Evolutionary conservation across 2,888 invertebrate genomes (phyloP).

Genomic region (Adela reaumurella): DNA sequence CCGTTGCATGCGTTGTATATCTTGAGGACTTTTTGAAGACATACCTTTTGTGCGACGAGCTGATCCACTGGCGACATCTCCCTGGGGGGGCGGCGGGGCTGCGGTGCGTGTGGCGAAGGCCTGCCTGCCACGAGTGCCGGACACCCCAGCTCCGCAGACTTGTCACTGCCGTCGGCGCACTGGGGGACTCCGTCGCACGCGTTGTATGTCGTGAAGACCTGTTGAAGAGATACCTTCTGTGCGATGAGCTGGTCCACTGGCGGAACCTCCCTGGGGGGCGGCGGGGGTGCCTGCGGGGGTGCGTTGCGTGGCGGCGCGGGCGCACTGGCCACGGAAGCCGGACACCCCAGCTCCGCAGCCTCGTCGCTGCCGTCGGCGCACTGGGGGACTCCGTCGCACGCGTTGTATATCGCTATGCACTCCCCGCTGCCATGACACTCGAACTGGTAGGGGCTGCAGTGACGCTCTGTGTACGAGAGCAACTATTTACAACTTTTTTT

Average conservation of each 20-base stretch:
- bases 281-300: slow-evolving; percentile 10
- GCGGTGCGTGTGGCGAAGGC: slow-evolving; percentile 17
- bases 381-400: slow-evolving; percentile 90
- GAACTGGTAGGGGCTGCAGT: slow-evolving; percentile 84
- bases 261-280: slow-evolving; percentile 1
- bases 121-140: slow-evolving; percentile 50
- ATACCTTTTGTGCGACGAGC: too few relatives aligned
- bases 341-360: slow-evolving; percentile 78
- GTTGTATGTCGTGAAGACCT: too few relatives aligned
- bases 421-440: slow-evolving; percentile 81
- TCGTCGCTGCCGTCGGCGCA: slow-evolving; percentile 91
- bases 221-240: too few relatives aligned
- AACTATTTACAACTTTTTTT: too few relatives aligned
- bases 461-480: slow-evolving; percentile 42
- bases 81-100: too few relatives aligned
- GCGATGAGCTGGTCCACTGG: background rate
- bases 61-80: too few relatives aligned
- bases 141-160: slow-evolving; percentile 79
- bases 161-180: slow-evolving; percentile 89
- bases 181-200: slow-evolving; percentile 93
- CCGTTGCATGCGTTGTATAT: slow-evolving; percentile 96
- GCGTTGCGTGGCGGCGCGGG: slow-evolving; percentile 22
- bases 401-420: slow-evolving; percentile 93
- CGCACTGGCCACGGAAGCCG: slow-evolving; percentile 42
- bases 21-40: too few relatives aligned